Conservation (phyloP, 2,113 vertebrate genomes). For the Falco punctatus region DNA sequence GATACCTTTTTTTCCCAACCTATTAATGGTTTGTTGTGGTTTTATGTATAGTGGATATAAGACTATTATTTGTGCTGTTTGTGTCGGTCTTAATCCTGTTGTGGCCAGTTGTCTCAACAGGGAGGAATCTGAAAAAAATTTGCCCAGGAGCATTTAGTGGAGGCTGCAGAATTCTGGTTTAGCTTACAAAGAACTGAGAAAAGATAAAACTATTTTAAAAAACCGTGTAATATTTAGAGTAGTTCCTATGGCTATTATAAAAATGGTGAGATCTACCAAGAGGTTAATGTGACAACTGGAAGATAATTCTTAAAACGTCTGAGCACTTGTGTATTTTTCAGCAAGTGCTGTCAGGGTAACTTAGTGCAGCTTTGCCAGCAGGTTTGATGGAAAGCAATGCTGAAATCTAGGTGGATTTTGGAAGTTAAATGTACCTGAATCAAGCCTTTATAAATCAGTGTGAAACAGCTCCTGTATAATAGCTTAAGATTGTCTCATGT, state of each 20-base stretch:
- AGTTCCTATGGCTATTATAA: not conserved
- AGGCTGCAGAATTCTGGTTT: not conserved
- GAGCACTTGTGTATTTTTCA: not conserved
- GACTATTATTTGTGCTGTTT: not conserved
- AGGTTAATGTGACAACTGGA: not conserved
- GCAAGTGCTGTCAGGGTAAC: not conserved
- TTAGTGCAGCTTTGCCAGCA: not conserved
- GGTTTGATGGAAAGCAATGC: constrained; percentile 4
- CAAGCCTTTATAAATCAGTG: constrained; percentile 28
- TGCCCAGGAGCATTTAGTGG: not conserved
- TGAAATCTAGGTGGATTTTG: constrained; percentile 13
- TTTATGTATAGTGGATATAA: not conserved
- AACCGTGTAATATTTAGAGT: not conserved
- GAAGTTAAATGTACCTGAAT: not conserved
- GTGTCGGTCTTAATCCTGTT: not conserved
- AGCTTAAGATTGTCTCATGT: not conserved
- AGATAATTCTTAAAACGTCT: not conserved
- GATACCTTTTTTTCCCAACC: not conserved
- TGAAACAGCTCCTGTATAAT: not conserved
- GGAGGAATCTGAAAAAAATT: not conserved
- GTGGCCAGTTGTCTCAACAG: not conserved
- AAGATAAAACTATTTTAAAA: not conserved
- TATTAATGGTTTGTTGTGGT: not conserved
- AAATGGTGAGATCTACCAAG: not conserved
- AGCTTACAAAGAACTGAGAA: not conserved